phyloP scores from a whole-genome alignment of 2,113 vertebrate genomes.

The Scartelaos histophorus region DNA sequence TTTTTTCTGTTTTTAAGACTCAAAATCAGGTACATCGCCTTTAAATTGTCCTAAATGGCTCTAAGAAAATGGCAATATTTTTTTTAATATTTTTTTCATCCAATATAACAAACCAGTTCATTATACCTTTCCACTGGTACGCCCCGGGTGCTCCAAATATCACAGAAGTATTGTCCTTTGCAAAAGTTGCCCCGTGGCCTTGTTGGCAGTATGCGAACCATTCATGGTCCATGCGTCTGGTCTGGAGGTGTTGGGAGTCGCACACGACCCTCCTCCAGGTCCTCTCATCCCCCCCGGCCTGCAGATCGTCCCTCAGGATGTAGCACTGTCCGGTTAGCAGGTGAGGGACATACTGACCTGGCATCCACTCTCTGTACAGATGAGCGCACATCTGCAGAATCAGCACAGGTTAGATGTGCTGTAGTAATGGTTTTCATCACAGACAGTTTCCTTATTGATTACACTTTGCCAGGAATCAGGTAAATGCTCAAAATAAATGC shows the following conservation, averaged over 20 bases:
- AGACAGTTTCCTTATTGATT: too few species aligned
- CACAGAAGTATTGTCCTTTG: conserved; percentile 84
- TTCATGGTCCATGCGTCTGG: conserved; percentile 73
- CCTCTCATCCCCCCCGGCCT: conserved; percentile 55
- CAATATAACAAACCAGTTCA: too few species aligned
- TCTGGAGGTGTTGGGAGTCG: conserved; percentile 69
- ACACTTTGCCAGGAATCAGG: too few species aligned
- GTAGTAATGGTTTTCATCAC: too few species aligned
- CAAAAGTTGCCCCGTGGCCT: conserved; percentile 89
- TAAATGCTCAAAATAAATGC: too few species aligned
- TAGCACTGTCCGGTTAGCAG: conserved; percentile 91
- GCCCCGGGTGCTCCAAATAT: conserved; percentile 90
- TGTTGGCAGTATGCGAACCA: conserved; percentile 93
- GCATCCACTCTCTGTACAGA: conserved; percentile 84
- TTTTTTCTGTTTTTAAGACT: too few species aligned
- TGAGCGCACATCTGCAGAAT: conserved; percentile 86
- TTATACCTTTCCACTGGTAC: conserved; percentile 92
- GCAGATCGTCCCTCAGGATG: conserved; percentile 85
- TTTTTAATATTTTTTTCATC: background rate
- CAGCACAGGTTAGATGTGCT: background rate
- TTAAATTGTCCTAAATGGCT: too few species aligned
- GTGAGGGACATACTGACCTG: conserved; percentile 61
- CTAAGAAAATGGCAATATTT: too few species aligned
- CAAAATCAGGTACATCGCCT: too few species aligned
- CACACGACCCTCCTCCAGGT: conserved; percentile 82